Evolutionary conservation across 2,888 invertebrate genomes (phyloP), one percentile per base, ranked within the genome.

Genomic region (Pasiphila rectangulata): DNA sequence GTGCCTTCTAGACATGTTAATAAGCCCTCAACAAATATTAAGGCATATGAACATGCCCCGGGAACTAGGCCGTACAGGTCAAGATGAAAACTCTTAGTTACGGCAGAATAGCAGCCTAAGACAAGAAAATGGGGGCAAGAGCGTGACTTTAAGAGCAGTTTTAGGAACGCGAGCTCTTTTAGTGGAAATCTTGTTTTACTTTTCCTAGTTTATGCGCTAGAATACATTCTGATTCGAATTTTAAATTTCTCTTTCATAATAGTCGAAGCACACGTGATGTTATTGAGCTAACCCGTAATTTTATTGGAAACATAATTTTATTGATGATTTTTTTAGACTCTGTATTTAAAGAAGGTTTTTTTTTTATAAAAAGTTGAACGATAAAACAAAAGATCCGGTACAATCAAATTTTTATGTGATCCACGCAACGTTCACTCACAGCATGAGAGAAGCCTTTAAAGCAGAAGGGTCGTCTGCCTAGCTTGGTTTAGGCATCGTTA

Each of bases 61-160:
- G 63, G 74, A 82, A 78, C 69, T 81, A 74, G 82, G 76, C 65
- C 80, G 69, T 56, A 56, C 67, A 57, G 83, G 83, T 82, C 83
- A 77, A 72, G 75, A 76, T 77, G 74, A 79, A 81, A 81, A 79
- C 83, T 65, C 82, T 83, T 77, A 72, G 73, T 79, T 82, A 78
- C 59, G 56, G 62, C 58, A 62, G 62, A 60, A 61, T 68, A 65
- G 35, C 44, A 40, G 29, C 57, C 62, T 37, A 64, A 68, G 61
- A 69, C 64, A 59, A 62, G 55, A 59, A 68, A 83, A 79, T 60
- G 73, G 61, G 83, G 79, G 62, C 83, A 77, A 72, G 70, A 71
- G 61, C 69, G 71, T 68, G 67, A 63, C 71, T 48, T 46, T 48
- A 36, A 47, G 16, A 51, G 35, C 27, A 54, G 40, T 46, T 50